A percentile compares a stretch with the other conserved stretches of the same genome.
These are phyloP conservation scores for Ctenodactylus gundi DNA, from an alignment of 2,113 vertebrate species.

Conservation along the genomic window DNA sequence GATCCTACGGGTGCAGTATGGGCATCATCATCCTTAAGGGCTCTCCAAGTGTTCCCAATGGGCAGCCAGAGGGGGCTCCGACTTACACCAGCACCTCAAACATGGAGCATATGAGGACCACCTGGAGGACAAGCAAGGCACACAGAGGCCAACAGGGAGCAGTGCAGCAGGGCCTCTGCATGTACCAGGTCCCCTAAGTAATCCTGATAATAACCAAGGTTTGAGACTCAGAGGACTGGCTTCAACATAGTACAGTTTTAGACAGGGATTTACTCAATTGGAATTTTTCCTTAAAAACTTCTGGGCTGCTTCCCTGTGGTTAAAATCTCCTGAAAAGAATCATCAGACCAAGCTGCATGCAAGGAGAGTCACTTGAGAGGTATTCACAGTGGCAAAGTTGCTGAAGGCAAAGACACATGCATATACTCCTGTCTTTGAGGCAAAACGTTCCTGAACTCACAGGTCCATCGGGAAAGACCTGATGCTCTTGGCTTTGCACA, in stretches of 20 bases:
- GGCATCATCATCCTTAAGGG: neutral
- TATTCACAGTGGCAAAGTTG: neutral
- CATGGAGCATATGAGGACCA: accelerated
- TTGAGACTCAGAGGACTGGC: neutral
- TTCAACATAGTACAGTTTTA: neutral
- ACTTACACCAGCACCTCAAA: neutral
- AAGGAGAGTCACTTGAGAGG: neutral
- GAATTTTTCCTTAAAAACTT: neutral
- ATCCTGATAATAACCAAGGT: neutral
- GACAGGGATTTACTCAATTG: neutral
- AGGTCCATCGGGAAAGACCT: neutral
- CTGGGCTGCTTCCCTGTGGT: neutral
- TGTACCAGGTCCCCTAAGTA: neutral
- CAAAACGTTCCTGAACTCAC: conserved; percentile 33
- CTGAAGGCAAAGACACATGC: neutral
- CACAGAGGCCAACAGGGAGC: neutral
- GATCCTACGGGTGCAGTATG: neutral
- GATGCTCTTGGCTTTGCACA: neutral
- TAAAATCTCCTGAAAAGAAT: neutral
- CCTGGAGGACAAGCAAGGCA: neutral
- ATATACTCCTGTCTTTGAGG: neutral
- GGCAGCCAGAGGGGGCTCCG: neutral
- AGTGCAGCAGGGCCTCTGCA: neutral
- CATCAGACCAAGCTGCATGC: neutral
- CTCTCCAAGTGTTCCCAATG: neutral